Evolutionary conservation across 2,113 vertebrate species (phyloP), one percentile per base, ranked within the genome.

Genomic region (Pseudolaguvia tuberculata): DNA sequence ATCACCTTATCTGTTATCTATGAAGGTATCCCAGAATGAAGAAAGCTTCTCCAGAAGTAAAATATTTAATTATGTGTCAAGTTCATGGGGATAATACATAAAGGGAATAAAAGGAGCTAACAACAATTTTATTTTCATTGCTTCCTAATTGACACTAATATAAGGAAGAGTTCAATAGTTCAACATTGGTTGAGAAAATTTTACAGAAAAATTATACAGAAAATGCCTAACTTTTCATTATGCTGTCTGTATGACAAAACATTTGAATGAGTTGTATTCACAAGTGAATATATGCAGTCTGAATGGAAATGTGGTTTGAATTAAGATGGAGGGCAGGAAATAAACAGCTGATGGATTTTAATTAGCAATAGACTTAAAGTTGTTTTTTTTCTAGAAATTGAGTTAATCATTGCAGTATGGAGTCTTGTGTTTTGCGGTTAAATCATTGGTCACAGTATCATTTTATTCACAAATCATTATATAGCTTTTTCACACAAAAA

Each of bases 201-300:
- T 1, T 5, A 42, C 39, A 42, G 4, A 42, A 5, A 42, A 50
- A 31, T 17, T 35, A 14, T 9, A 58, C 25, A 9, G 56, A 58
- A 15, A 17, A 25, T 18, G 27, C 2, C 3, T 17, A 15, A 61
- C 27, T 59, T 31, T 89, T 84, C 79, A 79, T 81, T 53, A 65
- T 70, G 79, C 80, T 73, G 66, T 83, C 74, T 80, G 45, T 78
- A 82, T 77, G 78, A 73, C 75, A 55, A 25, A 51, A 74, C 45
- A 77, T 79, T 83, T 82, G 79, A 65, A 86, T 82, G 65, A 72
- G 45, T 68, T 81, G 67, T 84, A 84, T 81, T 84, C 78, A 72
- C 67, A 21, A 73, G 52, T 73, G 78, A 80, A 65, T 63, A 14
- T n/a, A 57, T 68, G 59, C 25, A 58, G 12, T 21, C 4, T 42